phyloP scores from a whole-genome alignment of 2,888 invertebrate genomes.

The Idaea aversata region DNA sequence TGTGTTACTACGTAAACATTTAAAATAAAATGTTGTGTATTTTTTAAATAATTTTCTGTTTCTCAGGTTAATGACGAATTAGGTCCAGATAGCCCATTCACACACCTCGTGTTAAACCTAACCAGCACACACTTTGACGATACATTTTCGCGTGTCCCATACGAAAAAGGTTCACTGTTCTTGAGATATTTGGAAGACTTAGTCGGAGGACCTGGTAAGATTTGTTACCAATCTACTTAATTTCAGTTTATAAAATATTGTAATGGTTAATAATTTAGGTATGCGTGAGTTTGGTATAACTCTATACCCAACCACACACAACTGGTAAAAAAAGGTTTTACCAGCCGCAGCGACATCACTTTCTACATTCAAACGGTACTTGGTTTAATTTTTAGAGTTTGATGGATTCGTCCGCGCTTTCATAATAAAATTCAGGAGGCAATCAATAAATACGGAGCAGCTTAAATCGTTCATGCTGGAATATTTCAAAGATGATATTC shows the following conservation, averaged over 20 bases:
- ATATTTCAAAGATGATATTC: constrained; percentile 82
- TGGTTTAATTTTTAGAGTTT: constrained; percentile 68
- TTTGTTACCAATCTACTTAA: constrained; percentile 33
- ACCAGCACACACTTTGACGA: constrained; percentile 94
- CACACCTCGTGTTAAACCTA: constrained; percentile 89
- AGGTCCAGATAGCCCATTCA: constrained; percentile 84
- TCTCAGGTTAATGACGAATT: constrained; percentile 74
- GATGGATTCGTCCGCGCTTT: constrained; percentile 92
- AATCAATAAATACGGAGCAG: constrained; percentile 90
- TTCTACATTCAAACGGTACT: too few species aligned
- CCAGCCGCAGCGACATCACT: too few species aligned
- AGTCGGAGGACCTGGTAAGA: constrained; percentile 88
- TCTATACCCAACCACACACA: too few species aligned
- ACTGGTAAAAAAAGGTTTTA: too few species aligned
- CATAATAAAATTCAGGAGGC: constrained; percentile 87
- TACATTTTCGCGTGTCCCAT: constrained; percentile 93
- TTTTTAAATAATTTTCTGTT: background rate
- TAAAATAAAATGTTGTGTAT: too few species aligned
- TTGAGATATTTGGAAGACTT: constrained; percentile 91
- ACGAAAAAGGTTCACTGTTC: constrained; percentile 95
- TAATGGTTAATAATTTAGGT: too few species aligned
- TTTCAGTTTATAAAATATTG: too few species aligned
- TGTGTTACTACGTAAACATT: too few species aligned
- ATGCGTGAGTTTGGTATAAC: too few species aligned
- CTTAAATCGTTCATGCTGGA: constrained; percentile 87